A percentile compares a stretch with the other conserved stretches of the same genome.
These are phyloP conservation scores for Lysandra coridon DNA, from an alignment of 2,888 invertebrate species.

Conservation along the genomic window DNA sequence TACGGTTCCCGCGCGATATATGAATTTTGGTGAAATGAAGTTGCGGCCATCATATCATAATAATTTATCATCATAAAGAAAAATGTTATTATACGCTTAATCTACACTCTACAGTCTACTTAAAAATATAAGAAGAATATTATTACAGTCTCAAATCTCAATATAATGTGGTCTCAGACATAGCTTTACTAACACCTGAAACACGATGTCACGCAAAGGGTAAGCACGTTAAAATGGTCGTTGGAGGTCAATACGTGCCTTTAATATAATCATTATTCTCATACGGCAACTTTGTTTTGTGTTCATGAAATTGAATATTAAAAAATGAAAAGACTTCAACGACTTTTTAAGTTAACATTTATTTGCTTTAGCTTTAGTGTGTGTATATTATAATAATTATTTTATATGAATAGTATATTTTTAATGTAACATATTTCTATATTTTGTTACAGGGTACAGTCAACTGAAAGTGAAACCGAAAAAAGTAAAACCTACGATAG, in stretches of 20 bases:
- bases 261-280: constrained; percentile 13
- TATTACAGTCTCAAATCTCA: not conserved
- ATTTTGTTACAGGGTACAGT: constrained; percentile 65
- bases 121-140: no score
- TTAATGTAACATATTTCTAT: constrained; percentile 26
- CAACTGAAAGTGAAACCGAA: constrained; percentile 56
- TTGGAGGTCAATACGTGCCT: constrained; percentile 20
- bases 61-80: not conserved
- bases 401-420: not conserved
- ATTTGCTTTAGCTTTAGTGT: not conserved
- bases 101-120: no score
- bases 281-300: not conserved
- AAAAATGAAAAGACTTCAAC: not conserved
- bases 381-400: not conserved
- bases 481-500: constrained; percentile 66
- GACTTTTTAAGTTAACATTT: not conserved
- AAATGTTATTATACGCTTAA: not conserved
- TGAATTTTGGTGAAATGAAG: no score
- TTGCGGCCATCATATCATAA: not conserved
- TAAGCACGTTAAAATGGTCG: constrained; percentile 12
- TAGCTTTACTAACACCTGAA: not conserved
- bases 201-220: constrained; percentile 17
- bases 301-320: not conserved
- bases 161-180: not conserved
- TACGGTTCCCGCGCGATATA: no score